Conservation (phyloP, 2,797 vertebrate genomes). For the Hylomyscus alleni region DNA sequence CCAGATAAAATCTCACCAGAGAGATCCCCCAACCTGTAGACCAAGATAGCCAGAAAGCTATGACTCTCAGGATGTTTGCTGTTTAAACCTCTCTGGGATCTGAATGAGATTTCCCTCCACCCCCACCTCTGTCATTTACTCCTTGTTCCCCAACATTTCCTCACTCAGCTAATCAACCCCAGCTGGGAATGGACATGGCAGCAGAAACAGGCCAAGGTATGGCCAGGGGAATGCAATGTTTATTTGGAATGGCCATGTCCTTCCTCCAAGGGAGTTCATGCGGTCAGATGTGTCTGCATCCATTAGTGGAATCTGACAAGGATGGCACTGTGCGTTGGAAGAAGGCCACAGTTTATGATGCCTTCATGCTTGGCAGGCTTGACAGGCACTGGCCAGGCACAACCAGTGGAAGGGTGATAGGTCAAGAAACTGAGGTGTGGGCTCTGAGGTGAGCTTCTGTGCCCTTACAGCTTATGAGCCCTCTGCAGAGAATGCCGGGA, state of each 20-base stretch:
- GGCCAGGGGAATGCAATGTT: conserved; percentile 88
- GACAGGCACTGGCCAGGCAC: conserved; percentile 84
- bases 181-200: conserved; percentile 87
- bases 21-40: conserved; percentile 42
- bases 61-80: not conserved
- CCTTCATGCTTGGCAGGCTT: conserved; percentile 84
- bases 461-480: conserved; percentile 75
- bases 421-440: conserved; percentile 83
- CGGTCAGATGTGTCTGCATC: conserved; percentile 88
- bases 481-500: not conserved
- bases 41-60: conserved; percentile 74
- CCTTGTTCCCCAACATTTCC: conserved; percentile 23
- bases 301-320: conserved; percentile 87
- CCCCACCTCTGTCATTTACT: not conserved
- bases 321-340: conserved; percentile 85
- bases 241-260: conserved; percentile 89
- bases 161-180: conserved; percentile 88
- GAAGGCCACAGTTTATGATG: conserved; percentile 82
- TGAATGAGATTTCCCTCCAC: not conserved
- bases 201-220: conserved; percentile 83
- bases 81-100: not conserved
- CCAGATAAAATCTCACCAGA: not conserved
- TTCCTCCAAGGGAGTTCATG: conserved; percentile 88
- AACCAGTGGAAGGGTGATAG: conserved; percentile 82
- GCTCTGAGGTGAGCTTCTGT: conserved; percentile 83